Percentiles rank a stretch among this genome's conserved stretches.
Conservation (phyloP, 92 coral and sea anemone species). For the Bergia puertoricense region DNA sequence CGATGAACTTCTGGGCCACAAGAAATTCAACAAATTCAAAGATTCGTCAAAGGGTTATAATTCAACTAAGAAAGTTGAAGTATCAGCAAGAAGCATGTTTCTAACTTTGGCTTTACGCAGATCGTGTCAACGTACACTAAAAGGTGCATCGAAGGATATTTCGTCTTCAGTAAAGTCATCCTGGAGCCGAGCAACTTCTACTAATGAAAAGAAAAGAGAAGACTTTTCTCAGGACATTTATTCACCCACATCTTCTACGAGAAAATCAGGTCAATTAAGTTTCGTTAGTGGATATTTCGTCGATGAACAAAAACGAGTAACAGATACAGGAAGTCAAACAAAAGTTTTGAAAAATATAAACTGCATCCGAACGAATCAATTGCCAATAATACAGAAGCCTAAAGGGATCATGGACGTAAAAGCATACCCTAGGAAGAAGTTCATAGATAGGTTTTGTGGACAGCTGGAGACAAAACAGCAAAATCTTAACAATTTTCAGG, state of each 20-base stretch:
- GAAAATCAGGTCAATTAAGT: slow-evolving; percentile 1
- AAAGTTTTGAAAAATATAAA: neutral
- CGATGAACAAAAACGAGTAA: neutral
- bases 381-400: slow-evolving; percentile 4
- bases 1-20: neutral
- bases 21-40: slow-evolving; percentile 1
- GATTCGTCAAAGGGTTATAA: neutral
- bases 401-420: neutral
- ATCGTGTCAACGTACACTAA: slow-evolving; percentile 5
- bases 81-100: neutral
- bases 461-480: slow-evolving; percentile 12
- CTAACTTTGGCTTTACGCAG: slow-evolving; percentile 7
- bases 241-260: neutral
- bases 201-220: neutral
- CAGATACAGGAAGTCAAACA: neutral
- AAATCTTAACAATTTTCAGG: neutral
- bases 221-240: neutral
- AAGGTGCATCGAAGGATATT: slow-evolving; percentile 9
- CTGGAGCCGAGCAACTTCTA: slow-evolving; percentile 2
- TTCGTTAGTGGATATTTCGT: slow-evolving; percentile 5
- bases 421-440: neutral
- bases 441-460: slow-evolving; percentile 19
- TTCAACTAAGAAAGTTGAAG: slow-evolving; percentile 18
- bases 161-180: slow-evolving; percentile 13
- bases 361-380: neutral